These are phyloP conservation scores for Gerris buenoi DNA, from an alignment of 1,140 invertebrate species.

Conservation along the genomic window DNA sequence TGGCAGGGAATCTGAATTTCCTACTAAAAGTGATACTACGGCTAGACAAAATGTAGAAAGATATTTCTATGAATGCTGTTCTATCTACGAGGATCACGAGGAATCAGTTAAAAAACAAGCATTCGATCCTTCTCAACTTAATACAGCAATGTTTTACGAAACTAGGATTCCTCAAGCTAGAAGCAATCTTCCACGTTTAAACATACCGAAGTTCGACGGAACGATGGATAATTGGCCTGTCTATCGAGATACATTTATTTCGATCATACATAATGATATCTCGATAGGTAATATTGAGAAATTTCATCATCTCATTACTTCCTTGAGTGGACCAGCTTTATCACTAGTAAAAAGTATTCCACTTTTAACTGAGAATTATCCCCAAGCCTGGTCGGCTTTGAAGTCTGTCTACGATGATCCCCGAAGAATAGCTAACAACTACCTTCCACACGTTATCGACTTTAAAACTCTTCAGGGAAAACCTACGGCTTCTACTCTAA, in stretches of 20 bases:
- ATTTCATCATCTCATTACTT: background rate
- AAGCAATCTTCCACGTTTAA: background rate
- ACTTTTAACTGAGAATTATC: background rate
- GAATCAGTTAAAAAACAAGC: too few relatives aligned
- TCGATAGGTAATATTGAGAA: background rate
- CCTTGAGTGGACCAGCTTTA: background rate
- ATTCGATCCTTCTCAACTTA: too few relatives aligned
- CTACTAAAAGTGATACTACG: too few relatives aligned
- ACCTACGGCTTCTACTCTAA: constrained; percentile 21
- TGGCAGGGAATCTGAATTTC: too few relatives aligned
- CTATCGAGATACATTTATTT: background rate
- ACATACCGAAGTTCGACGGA: background rate
- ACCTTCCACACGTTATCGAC: background rate
- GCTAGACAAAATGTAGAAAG: too few relatives aligned
- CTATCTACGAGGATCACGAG: too few relatives aligned
- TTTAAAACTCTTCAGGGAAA: background rate
- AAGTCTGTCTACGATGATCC: background rate
- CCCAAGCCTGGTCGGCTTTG: background rate
- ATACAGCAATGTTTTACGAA: too few relatives aligned
- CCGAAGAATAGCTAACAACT: background rate
- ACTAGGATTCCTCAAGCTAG: too few relatives aligned
- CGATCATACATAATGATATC: background rate
- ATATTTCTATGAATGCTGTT: too few relatives aligned
- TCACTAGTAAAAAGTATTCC: background rate
- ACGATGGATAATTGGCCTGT: background rate